Percentiles rank a stretch among this genome's conserved stretches.
Conservation (phyloP, 2,888 invertebrate species). For the Xestia c-nigrum region DNA sequence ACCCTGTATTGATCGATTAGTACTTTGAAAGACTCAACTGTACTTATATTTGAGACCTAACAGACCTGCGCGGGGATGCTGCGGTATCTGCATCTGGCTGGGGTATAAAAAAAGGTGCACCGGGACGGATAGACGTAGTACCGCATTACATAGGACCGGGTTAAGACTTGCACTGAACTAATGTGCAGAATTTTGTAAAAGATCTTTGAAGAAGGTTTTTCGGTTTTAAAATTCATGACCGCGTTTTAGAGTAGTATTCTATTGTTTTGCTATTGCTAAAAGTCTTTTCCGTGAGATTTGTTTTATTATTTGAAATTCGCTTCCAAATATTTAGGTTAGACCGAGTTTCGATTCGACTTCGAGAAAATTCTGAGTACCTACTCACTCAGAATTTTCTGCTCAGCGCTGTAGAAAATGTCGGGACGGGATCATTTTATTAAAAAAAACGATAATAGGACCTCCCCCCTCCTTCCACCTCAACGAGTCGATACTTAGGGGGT, state of each 20-base stretch:
- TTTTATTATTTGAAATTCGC: background rate
- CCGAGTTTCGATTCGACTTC: background rate
- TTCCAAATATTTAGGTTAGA: background rate
- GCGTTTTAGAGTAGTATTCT: background rate
- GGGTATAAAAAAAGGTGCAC: conserved; percentile 24
- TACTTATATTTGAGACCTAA: conserved; percentile 40
- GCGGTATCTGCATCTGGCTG: background rate
- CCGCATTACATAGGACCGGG: background rate
- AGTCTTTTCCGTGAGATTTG: background rate
- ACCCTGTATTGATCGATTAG: conserved; percentile 20
- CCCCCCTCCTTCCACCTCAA: background rate
- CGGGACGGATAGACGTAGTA: background rate
- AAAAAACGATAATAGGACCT: background rate
- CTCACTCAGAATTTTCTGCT: too few relatives aligned
- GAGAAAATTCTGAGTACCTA: background rate
- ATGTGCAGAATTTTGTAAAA: conserved; percentile 1
- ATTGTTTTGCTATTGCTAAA: background rate
- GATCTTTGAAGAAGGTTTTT: background rate
- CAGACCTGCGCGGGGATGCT: conserved; percentile 37
- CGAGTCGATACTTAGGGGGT: background rate
- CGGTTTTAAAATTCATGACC: background rate
- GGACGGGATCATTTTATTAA: background rate
- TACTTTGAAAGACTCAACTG: background rate
- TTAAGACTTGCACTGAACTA: conserved; percentile 18
- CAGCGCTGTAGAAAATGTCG: too few relatives aligned